These are phyloP conservation scores for Brachypodius melanocephalos DNA, from an alignment of 2,113 vertebrate genomes.

Conservation along the genomic window DNA sequence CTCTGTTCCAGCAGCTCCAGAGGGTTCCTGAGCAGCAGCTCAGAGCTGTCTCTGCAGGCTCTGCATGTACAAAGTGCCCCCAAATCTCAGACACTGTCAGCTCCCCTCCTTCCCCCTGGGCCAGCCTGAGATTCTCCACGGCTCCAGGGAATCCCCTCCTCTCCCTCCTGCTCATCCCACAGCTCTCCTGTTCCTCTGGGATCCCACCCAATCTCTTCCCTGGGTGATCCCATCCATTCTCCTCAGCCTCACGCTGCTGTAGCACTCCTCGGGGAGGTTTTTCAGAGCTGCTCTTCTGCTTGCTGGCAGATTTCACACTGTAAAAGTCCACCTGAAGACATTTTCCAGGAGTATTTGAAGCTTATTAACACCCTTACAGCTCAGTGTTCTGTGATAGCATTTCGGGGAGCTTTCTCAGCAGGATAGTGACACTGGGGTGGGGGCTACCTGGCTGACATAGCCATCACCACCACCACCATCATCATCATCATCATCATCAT, in stretches of 20 bases:
- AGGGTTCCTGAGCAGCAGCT: background rate
- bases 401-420: background rate
- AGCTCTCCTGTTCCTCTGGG: background rate
- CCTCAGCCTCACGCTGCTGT: background rate
- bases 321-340: rapidly evolving
- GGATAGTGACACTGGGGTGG: background rate
- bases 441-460: background rate
- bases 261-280: background rate
- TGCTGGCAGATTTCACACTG: background rate
- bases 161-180: background rate
- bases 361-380: background rate
- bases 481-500: background rate
- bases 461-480: background rate
- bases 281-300: background rate
- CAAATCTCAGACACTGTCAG: background rate
- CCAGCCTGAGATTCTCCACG: too few relatives aligned
- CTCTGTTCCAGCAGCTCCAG: background rate
- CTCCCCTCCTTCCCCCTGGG: background rate
- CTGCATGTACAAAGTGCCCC: rapidly evolving
- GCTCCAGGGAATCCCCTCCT: background rate
- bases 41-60: background rate
- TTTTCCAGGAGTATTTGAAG: background rate
- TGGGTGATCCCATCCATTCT: background rate
- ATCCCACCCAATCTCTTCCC: background rate
- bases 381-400: background rate